Evolutionary conservation across 1,140 invertebrate species (phyloP).

Genomic region (Leptonema lineaticorne): DNA sequence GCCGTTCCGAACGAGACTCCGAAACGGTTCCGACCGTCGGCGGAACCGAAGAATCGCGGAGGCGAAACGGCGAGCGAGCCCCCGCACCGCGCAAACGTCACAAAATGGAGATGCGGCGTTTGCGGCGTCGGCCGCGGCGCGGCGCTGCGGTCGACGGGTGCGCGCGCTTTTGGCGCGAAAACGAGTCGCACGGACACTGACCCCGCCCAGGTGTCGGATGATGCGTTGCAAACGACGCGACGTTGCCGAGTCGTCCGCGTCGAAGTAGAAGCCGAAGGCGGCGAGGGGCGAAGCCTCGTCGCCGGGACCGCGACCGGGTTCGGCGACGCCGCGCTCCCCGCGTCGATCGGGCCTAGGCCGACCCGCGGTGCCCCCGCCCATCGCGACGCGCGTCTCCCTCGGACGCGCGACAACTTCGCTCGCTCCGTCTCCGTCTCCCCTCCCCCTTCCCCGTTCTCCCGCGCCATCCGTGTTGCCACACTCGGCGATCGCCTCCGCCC

Average conservation of each 20-base stretch:
- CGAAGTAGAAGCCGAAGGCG: not conserved
- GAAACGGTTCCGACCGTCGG: not conserved
- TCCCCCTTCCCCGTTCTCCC: not conserved
- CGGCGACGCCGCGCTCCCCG: not conserved
- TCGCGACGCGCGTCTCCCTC: not conserved
- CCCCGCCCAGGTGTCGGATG: not conserved
- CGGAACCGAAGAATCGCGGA: too few species aligned
- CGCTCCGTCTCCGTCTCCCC: not conserved
- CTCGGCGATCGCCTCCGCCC: too few species aligned
- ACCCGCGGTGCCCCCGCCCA: not conserved
- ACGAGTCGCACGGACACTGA: not conserved
- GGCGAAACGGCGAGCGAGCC: not conserved
- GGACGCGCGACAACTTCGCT: not conserved
- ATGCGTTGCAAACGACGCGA: not conserved
- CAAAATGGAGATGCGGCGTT: not conserved
- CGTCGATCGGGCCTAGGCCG: not conserved
- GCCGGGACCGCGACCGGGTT: not conserved
- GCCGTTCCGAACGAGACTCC: not conserved
- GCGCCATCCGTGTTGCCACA: not conserved
- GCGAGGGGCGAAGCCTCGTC: not conserved
- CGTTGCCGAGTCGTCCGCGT: not conserved
- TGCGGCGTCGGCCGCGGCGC: not conserved
- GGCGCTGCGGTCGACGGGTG: constrained; percentile 2
- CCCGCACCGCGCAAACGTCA: constrained; percentile 13
- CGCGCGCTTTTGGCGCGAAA: constrained; percentile 14